Conservation (phyloP, 2,888 invertebrate species). For the Mesorhabditis spiculigera region DNA sequence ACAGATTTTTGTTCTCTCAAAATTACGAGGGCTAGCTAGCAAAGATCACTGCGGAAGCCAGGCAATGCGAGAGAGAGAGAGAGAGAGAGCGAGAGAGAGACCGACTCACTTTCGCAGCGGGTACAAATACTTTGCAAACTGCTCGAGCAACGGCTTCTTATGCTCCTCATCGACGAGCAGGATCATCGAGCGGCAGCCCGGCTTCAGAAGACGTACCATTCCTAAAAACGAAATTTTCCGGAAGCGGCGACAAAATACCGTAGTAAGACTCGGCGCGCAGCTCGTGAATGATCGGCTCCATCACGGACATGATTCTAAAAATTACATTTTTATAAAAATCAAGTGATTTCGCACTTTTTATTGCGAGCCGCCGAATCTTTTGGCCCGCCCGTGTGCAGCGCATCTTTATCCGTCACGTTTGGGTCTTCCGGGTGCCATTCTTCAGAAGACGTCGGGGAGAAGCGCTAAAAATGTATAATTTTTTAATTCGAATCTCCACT, state of each 20-base stretch:
- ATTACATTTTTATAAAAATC: neutral
- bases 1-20: neutral
- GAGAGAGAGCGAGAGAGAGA: too few species aligned
- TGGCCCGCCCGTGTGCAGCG: constrained; percentile 6
- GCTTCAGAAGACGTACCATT: constrained; percentile 82
- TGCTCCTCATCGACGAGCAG: constrained; percentile 84
- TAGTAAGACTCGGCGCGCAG: constrained; percentile 90
- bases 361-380: neutral
- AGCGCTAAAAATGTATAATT: neutral
- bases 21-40: too few species aligned
- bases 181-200: constrained; percentile 82
- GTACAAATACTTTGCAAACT: constrained; percentile 89
- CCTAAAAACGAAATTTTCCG: constrained; percentile 58
- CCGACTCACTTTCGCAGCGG: constrained; percentile 82
- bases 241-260: constrained; percentile 59
- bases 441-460: constrained; percentile 3
- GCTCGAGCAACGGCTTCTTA: constrained; percentile 79
- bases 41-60: neutral
- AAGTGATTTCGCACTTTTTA: neutral
- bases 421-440: constrained; percentile 57
- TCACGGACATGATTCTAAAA: constrained; percentile 27
- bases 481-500: constrained; percentile 10
- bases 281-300: constrained; percentile 74
- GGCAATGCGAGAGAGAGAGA: neutral
- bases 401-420: constrained; percentile 24